These are phyloP conservation scores for Sphaerodactylus townsendi DNA, from an alignment of 2,113 vertebrate genomes.

Conservation along the genomic window DNA sequence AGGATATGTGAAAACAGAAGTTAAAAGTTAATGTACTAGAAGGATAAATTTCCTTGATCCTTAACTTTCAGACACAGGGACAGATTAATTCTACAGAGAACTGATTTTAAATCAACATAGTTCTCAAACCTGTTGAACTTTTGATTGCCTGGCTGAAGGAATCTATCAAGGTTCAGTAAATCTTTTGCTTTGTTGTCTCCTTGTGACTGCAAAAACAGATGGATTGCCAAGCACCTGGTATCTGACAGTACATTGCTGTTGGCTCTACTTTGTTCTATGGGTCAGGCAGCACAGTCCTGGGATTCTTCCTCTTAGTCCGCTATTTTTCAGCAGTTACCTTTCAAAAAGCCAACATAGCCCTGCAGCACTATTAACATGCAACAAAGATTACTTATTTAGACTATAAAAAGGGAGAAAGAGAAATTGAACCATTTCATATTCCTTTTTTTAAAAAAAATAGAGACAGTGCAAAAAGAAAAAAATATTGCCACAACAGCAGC, in stretches of 20 bases:
- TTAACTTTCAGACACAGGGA: neutral
- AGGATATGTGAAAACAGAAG: neutral
- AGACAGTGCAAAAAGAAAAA: neutral
- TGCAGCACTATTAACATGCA: neutral
- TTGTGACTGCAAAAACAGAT: neutral
- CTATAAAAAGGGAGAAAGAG: slow-evolving; percentile 17
- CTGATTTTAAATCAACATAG: no score
- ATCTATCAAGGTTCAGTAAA: neutral
- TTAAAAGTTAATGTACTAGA: no score
- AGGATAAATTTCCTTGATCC: no score
- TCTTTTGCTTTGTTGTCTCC: neutral
- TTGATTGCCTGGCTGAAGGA: neutral
- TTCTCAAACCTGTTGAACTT: neutral
- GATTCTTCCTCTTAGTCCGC: neutral
- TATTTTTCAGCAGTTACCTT: neutral
- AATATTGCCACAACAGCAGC: neutral
- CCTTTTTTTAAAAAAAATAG: slow-evolving; percentile 42
- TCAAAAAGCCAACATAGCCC: neutral
- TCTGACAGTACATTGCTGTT: neutral
- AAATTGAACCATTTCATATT: neutral
- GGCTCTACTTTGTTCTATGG: neutral
- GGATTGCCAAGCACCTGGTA: neutral
- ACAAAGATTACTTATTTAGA: neutral
- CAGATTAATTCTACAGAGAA: neutral
- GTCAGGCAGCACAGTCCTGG: neutral